Base-by-base conservation (phyloP, 2,888 invertebrate genomes). In the Resseliella maxima region DNA sequence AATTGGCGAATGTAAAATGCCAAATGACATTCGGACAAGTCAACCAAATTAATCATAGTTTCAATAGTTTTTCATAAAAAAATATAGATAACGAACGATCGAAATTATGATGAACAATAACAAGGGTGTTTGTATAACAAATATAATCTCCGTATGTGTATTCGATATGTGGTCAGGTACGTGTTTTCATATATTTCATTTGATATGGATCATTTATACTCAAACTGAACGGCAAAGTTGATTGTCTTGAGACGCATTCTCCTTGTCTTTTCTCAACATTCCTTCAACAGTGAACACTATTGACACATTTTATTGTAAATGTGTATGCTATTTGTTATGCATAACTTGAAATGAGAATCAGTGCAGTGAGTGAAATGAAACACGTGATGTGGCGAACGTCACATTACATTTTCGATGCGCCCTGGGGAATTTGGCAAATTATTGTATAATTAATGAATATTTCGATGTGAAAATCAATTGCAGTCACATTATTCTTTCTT, bases 11-110 rank as follows among this genome's bases (percentile, higher is more conserved):
- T 41, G 5, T 50, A 3, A 24, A 59, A 6, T 24, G 24, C 6
- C n/a, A 59, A 18, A n/a, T 50, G 59, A 5, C 59, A 15, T 50
- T 50, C 46, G 24, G 24, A 59, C 31, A 15, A 72, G 35, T 27
- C 72, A 72, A 72, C 31, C 72, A 35, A 72, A 72, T 72, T 72
- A 72, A 72, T 72, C 72, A 72, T 72, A 72, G 72, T 72, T 72
- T 72, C 72, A 72, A 72, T 72, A 72, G 72, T 72, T 24, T 59
- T n/a, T 3, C 6, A 6, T 6, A 24, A 8, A 12, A 59, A 24
- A 12, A 59, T 24, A 24, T 5, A n/a, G 59, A 27, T 27, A 59
- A 59, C 59, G 59, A 59, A 59, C 3, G 8, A 21, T 59, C 24
- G 24, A 27, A 3, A 35, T 72, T 5, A 50, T 72, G 72, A 72